Evolutionary conservation across 2,113 vertebrate species (phyloP).

Genomic region (Macrotus californicus): DNA sequence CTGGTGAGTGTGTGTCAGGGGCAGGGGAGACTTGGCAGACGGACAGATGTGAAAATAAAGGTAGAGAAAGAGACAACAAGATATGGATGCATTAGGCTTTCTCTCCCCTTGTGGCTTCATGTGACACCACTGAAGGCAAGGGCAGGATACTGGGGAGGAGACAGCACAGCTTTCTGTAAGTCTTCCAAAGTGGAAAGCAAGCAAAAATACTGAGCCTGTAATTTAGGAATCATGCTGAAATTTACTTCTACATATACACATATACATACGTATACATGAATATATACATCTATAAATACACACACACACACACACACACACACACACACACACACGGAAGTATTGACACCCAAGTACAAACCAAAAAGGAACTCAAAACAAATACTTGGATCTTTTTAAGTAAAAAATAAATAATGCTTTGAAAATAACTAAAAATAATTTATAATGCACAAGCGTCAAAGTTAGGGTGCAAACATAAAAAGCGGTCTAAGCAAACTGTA

Average conservation of each 20-base stretch:
- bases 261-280: neutral
- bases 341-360: neutral
- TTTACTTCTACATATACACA: neutral
- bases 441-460: neutral
- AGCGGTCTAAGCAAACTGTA: neutral
- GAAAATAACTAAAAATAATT: neutral
- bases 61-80: no score
- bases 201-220: neutral
- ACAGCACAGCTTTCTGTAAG: neutral
- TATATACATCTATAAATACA: neutral
- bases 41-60: neutral
- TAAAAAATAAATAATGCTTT: neutral
- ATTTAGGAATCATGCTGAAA: neutral
- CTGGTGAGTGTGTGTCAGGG: neutral
- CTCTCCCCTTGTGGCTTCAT: neutral
- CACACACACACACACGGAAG: no score
- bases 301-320: no score
- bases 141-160: neutral
- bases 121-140: neutral
- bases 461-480: neutral
- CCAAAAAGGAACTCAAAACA: neutral
- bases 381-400: neutral
- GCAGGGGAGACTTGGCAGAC: neutral
- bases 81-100: neutral
- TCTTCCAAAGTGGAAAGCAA: constrained; percentile 12